Conservation (phyloP, 2,888 invertebrate genomes). For the Harpalus rubripes region DNA sequence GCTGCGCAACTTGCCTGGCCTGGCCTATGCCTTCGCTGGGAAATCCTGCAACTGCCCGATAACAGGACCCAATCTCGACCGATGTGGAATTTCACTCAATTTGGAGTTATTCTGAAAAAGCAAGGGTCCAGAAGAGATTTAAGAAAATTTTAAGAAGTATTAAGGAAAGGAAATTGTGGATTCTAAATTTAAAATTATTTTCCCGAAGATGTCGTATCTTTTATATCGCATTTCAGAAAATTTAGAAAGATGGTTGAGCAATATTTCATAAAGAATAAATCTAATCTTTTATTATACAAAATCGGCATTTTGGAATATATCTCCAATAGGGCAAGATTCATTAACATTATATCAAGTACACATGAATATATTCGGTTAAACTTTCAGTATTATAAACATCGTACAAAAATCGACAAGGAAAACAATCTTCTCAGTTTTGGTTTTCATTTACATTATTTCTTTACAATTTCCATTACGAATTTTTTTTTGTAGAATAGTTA, state of each 20-base stretch:
- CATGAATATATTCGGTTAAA: too few relatives aligned
- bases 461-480: too few relatives aligned
- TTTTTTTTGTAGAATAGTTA: too few relatives aligned
- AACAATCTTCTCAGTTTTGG: too few relatives aligned
- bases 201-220: not conserved
- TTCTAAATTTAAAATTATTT: constrained; percentile 5
- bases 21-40: not conserved
- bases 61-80: constrained; percentile 28
- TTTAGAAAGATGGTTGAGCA: not conserved
- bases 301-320: too few relatives aligned
- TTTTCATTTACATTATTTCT: too few relatives aligned
- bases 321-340: too few relatives aligned
- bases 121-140: constrained; percentile 5
- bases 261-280: too few relatives aligned
- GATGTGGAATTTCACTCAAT: not conserved
- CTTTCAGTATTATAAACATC: too few relatives aligned
- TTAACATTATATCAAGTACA: too few relatives aligned
- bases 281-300: too few relatives aligned
- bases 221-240: not conserved
- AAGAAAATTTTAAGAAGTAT: constrained; percentile 4
- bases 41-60: constrained; percentile 13
- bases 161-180: not conserved
- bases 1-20: not conserved
- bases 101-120: constrained; percentile 1
- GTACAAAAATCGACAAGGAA: too few relatives aligned